Conservation (phyloP, 2,888 invertebrate genomes). For the Brachyopa scutellaris region DNA sequence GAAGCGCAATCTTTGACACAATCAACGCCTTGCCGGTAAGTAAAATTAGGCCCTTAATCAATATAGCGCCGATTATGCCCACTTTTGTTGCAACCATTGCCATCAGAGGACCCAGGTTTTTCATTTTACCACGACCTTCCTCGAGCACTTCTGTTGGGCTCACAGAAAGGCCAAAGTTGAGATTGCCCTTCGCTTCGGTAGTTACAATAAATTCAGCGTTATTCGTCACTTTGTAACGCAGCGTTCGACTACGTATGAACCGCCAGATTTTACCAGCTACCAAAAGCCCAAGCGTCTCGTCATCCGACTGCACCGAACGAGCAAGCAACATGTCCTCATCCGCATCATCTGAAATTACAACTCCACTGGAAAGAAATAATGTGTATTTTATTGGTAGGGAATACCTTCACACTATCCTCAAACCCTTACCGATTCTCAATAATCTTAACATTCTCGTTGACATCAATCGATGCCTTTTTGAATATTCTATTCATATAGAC, state of each 20-base stretch:
- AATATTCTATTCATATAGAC: slow-evolving; percentile 91
- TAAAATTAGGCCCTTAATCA: slow-evolving; percentile 90
- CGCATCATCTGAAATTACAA: slow-evolving; percentile 81
- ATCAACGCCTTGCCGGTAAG: slow-evolving; percentile 93
- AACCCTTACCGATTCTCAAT: slow-evolving; percentile 85
- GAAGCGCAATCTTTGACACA: slow-evolving; percentile 91
- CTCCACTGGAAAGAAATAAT: slow-evolving; percentile 74
- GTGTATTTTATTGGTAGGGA: no score
- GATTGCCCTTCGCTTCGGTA: slow-evolving; percentile 86
- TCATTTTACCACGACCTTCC: slow-evolving; percentile 88
- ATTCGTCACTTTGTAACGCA: slow-evolving; percentile 90
- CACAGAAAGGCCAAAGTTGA: slow-evolving; percentile 86
- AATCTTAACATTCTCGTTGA: slow-evolving; percentile 90
- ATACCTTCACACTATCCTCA: not conserved
- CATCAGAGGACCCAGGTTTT: slow-evolving; percentile 87
- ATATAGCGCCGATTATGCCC: slow-evolving; percentile 90
- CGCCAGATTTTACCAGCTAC: slow-evolving; percentile 89
- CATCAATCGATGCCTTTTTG: slow-evolving; percentile 90
- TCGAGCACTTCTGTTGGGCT: slow-evolving; percentile 84
- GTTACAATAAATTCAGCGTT: slow-evolving; percentile 90
- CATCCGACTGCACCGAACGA: slow-evolving; percentile 82
- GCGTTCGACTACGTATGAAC: slow-evolving; percentile 88
- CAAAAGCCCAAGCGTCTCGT: slow-evolving; percentile 85
- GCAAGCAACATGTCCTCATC: slow-evolving; percentile 84
- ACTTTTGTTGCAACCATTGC: slow-evolving; percentile 91